A percentile compares a stretch with the other conserved stretches of the same genome.
Evolutionary conservation across 2,797 vertebrate species (phyloP).

Genomic region (Chiroxiphia lanceolata): DNA sequence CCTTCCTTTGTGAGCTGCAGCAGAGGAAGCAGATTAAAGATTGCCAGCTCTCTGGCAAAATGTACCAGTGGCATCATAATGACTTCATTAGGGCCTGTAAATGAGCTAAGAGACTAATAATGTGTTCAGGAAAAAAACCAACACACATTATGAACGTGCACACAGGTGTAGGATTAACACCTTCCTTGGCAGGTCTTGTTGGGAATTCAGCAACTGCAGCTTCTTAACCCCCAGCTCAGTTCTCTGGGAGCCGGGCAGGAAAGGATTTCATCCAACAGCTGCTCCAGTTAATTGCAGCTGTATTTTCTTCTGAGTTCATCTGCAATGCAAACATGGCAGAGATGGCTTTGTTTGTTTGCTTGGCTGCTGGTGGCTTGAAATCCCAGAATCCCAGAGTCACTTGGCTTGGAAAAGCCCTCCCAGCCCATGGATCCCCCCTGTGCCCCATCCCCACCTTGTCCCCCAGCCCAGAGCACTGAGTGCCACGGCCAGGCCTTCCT

Average conservation of each 20-base stretch:
- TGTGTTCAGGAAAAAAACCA: slow-evolving; percentile 35
- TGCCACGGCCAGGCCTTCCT: neutral
- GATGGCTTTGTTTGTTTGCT: neutral
- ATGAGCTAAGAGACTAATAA: slow-evolving; percentile 44
- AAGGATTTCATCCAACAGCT: neutral
- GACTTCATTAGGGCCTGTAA: slow-evolving; percentile 43
- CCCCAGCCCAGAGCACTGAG: neutral
- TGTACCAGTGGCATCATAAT: slow-evolving; percentile 17
- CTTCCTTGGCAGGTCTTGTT: neutral
- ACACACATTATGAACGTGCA: neutral
- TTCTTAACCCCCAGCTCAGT: neutral
- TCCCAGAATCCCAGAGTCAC: neutral
- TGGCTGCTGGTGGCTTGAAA: neutral
- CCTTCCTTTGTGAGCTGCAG: slow-evolving; percentile 48
- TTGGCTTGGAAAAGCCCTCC: neutral
- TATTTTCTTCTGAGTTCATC: neutral
- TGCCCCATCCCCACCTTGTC: neutral
- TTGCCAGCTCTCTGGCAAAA: slow-evolving; percentile 55
- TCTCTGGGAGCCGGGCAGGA: neutral
- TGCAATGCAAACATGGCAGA: neutral
- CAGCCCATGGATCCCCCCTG: rapidly evolving
- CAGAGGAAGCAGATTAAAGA: slow-evolving; percentile 57
- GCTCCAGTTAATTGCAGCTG: neutral
- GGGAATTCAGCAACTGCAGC: neutral
- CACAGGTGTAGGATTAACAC: slow-evolving; percentile 40